Percentiles rank a stretch among this genome's conserved stretches.
These are phyloP conservation scores for Mythimna vitellina DNA, from an alignment of 2,888 invertebrate genomes.

Conservation along the genomic window DNA sequence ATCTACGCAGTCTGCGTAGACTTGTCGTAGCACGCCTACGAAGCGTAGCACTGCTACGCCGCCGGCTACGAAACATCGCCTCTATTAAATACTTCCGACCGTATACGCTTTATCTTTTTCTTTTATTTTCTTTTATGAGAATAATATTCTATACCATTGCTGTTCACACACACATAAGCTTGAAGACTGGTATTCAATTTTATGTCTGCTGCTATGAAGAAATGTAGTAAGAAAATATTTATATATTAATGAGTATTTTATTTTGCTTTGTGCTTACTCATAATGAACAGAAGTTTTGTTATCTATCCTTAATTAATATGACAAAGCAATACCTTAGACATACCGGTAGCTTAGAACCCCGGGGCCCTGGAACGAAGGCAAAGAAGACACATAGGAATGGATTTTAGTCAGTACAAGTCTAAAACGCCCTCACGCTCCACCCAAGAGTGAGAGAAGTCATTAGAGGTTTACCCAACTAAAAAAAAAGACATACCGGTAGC, in stretches of 20 bases:
- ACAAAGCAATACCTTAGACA: not conserved
- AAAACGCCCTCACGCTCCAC: too few species aligned
- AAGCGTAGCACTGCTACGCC: constrained; percentile 64
- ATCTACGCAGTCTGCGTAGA: constrained; percentile 53
- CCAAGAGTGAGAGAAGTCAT: too few species aligned
- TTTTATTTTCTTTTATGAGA: constrained; percentile 60
- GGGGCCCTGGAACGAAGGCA: too few species aligned
- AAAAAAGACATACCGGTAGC: too few species aligned
- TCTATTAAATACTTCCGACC: constrained; percentile 64
- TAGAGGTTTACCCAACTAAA: too few species aligned
- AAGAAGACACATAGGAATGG: too few species aligned
- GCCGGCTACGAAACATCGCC: constrained; percentile 60
- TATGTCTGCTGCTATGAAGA: constrained; percentile 16
- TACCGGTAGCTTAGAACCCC: too few species aligned
- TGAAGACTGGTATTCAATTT: constrained; percentile 22
- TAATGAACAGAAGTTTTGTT: not conserved
- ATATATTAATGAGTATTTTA: not conserved
- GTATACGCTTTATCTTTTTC: constrained; percentile 48
- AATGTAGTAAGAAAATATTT: not conserved
- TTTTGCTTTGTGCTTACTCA: not conserved
- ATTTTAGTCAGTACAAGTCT: too few species aligned
- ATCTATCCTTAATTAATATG: not conserved
- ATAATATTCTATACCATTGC: constrained; percentile 48
- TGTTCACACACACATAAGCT: constrained; percentile 12
- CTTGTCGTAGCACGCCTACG: constrained; percentile 58